phyloP scores from a whole-genome alignment of 2,888 invertebrate genomes.

The Papilio gigon region DNA sequence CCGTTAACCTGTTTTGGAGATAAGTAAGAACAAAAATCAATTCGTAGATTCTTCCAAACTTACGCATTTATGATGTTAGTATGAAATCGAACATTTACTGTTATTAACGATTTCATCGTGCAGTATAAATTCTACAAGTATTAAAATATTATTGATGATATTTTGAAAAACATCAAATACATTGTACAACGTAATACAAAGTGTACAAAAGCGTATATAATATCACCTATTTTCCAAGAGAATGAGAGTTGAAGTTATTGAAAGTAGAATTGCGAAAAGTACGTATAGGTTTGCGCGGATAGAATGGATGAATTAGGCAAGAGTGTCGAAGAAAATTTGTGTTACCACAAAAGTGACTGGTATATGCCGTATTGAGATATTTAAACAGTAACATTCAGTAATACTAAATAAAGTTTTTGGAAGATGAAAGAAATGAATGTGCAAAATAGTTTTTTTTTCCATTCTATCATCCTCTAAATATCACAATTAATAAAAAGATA shows the following conservation, averaged over 20 bases:
- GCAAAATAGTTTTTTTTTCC: neutral
- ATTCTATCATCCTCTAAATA: neutral
- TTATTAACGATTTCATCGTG: no score
- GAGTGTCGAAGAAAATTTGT: neutral
- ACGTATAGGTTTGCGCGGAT: neutral
- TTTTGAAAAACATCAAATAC: no score
- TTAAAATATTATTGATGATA: no score
- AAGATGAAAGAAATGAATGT: neutral
- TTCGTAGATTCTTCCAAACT: no score
- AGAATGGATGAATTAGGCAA: neutral
- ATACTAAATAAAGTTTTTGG: neutral
- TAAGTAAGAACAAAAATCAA: no score
- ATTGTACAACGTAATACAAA: no score
- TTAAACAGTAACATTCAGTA: neutral
- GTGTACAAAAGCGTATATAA: no score
- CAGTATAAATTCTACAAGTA: no score
- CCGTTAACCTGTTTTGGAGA: no score
- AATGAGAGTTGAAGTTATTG: constrained; percentile 5
- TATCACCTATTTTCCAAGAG: neutral
- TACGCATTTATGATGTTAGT: no score
- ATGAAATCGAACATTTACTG: no score
- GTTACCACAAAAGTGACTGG: constrained; percentile 6
- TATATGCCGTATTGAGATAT: neutral
- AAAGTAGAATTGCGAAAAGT: neutral
- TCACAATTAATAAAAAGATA: neutral